These are phyloP conservation scores for Margarornis squamiger DNA, from an alignment of 2,797 vertebrate species.

Conservation along the genomic window DNA sequence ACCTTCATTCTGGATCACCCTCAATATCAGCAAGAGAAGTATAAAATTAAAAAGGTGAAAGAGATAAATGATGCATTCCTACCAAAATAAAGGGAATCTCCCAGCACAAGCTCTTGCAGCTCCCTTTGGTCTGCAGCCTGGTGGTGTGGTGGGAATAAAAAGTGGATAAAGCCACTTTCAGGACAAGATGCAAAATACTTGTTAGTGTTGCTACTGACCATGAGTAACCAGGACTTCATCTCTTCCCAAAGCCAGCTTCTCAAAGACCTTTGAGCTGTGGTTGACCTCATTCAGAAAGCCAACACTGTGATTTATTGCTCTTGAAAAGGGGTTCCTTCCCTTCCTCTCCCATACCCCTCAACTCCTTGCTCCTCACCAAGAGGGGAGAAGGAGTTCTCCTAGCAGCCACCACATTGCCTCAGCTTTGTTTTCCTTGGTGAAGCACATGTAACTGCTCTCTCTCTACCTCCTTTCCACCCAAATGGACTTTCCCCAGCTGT, in stretches of 20 bases:
- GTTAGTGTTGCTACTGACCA: neutral
- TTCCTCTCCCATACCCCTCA: neutral
- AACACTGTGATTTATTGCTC: neutral
- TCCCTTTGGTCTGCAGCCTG: neutral
- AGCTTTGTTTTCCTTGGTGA: neutral
- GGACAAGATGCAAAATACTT: neutral
- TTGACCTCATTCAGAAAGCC: neutral
- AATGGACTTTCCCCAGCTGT: neutral
- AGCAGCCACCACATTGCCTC: neutral
- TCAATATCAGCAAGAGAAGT: neutral
- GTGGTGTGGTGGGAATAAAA: neutral
- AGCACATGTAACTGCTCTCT: neutral
- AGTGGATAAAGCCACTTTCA: neutral
- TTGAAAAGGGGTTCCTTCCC: neutral
- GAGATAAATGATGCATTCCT: neutral
- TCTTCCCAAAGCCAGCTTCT: neutral
- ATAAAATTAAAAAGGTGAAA: neutral
- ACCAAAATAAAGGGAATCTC: neutral
- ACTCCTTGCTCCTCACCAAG: neutral
- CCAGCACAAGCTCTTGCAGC: neutral
- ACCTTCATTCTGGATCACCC: neutral
- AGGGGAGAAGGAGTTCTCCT: neutral
- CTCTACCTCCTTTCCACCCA: neutral
- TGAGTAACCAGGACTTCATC: neutral
- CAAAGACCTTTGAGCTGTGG: neutral